Base-by-base conservation (phyloP, 1,140 invertebrate genomes). In the Drosophila sproati region DNA sequence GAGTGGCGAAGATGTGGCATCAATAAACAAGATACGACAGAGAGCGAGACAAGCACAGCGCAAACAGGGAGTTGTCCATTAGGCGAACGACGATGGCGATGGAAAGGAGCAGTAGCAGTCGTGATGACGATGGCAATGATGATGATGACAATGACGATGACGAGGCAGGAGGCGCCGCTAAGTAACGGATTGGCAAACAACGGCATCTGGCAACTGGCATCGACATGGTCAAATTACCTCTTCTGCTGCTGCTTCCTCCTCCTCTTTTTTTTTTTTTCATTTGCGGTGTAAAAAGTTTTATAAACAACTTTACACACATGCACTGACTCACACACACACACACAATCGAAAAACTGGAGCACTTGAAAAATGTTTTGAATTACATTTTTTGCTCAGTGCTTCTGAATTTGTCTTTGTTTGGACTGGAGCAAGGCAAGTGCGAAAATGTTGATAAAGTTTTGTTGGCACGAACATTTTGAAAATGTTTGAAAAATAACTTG, bases 161-260 rank as follows among this genome's bases (percentile, higher is more conserved):
- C 28, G 4, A 41, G 68, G 20, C 32, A 41, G 47, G 29, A 45
- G 50, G 20, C 54, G 54, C 35, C 55, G 56, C 56, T 69, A 66
- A 83, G 75, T 83, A 83, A 89, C 83, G 83, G 83, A 77, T 88
- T 88, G 85, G 77, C 69, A 72, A 87, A 88, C 83, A 87, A 87
- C 82, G 80, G 69, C 78, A 69, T 82, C 62, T 59, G 61, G 43
- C 61, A 37, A 73, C 55, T 41, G 57, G 43, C 57, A 35, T 48
- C 6, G 69, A 87, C 82, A 82, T 88, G 85, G 85, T 89, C 83
- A 89, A 89, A 80, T 89, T 89, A 70, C 77, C 63, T 57, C 45
- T 43, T 60, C 55, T 69, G 54, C 39, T 31, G 10, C 37, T 32
- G 39, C 39, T n/a, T 8, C 39, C 10, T 8, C 39, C n/a, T 43